Base-by-base conservation (phyloP, 2,888 invertebrate genomes). In the Amiota minor region DNA sequence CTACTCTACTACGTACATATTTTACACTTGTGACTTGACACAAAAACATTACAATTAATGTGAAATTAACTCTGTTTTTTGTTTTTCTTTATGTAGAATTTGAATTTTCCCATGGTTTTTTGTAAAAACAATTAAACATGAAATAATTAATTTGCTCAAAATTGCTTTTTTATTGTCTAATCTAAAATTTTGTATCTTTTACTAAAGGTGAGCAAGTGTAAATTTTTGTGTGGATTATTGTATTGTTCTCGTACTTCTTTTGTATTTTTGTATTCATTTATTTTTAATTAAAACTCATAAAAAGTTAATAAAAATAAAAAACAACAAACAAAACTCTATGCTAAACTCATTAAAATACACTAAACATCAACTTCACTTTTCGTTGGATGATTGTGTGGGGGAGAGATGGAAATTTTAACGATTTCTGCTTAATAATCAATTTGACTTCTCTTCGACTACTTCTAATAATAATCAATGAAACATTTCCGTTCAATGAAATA, bases 351-450 rank as follows among this genome's bases (percentile, higher is more conserved):
- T 35, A 35, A 35, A 35, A 35, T 35, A 35, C 35, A 35, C 35
- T 35, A 35, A 62, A 35, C 45, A 45, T 46, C 62, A 62, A 62
- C 14, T 47, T 71, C 69, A 23, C 20, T 55, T 64, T 75, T 75
- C 76, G 75, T 73, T 79, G 81, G 78, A 80, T 76, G 59, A 77
- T 71, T 75, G 78, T 80, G 79, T 78, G 79, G 35, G 35, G 35
- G 35, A 35, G 2, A 35, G 35, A 35, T 35, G 6, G 35, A 35
- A 12, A 50, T 80, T 77, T 83, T 82, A 77, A 83, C 77, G 79
- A 80, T 79, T 83, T 83, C 80, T 74, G 78, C 75, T 77, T 77
- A 81, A 83, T 82, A 83, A 82, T 78, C 81, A 82, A 81, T 78
- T 82, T 82, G 81, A 78, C 72, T 56, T 73, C 55, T 56, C 62